Evolutionary conservation across 1,140 invertebrate genomes (phyloP), one percentile per base, ranked within the genome.

Genomic region (Rhysida immarginata): DNA sequence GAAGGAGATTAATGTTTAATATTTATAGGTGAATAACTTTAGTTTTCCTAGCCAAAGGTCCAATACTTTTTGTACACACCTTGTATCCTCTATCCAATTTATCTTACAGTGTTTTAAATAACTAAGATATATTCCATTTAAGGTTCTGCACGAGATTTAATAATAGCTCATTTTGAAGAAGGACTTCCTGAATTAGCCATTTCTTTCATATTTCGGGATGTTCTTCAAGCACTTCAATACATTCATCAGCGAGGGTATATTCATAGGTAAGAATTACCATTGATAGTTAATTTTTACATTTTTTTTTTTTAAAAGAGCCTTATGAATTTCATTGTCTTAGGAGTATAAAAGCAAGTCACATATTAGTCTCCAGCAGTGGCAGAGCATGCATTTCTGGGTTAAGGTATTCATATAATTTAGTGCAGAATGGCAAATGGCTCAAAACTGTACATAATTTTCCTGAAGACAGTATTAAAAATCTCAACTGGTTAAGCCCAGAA

Each of bases 401-500:
- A 24, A 73, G 85, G 2, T 85, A 87, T 68, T 80, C 83, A 8
- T 84, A 80, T 61, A 77, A 75, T 27, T 77, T 86, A 61, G 71
- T 87, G 54, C 70, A 79, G 45, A 76, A 82, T 64, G 87, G 87
- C 1, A 76, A 76, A 62, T 77, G 81, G 69, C 76, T 81, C 60
- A 75, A 69, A 53, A 76, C 72, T 16, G 73, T 91, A 16, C 84
- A 86, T 70, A 79, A 78, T 54, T 84, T 87, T 67, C 86, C 87
- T 2, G 70, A 76, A 1, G 77, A 78, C 25, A 80, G 78, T 35
- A 74, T 78, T 54, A 71, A 78, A 26, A 84, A 85, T 65, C 68
- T 93, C 1, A 87, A 87, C 68, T 93, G 87, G 86, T 74, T 89
- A 1, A 88, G 87, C 66, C 90, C 90, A 20, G 91, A 95, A 72